Base-by-base conservation (phyloP, 2,113 vertebrate genomes). In the Hymenochirus boettgeri region DNA sequence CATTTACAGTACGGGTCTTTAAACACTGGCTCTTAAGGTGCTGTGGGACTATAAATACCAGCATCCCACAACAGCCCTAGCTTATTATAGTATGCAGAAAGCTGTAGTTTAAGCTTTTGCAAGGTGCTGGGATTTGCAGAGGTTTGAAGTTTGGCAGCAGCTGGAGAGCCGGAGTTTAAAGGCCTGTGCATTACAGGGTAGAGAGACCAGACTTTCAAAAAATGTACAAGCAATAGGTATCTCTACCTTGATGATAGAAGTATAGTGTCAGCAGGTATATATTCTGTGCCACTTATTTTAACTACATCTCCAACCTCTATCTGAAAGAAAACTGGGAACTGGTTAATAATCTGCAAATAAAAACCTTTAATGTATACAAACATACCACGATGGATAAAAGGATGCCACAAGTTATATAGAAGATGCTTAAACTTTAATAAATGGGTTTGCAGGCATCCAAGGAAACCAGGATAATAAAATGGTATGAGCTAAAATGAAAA, bases 231-330 rank as follows among this genome's bases (percentile, higher is more conserved):
- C 76, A 83, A 79, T 65, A 82, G 82, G 78, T 84, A 85, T 88
- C 82, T 87, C 82, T 97, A 97, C 96, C 96, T 97, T 93, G 94
- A 94, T 73, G 92, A 95, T 74, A 97, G 92, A 85, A 97, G 90
- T 85, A 93, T 86, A 89, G 86, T 87, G 86, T 97, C 95, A 87
- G 92, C 94, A 83, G 95, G 96, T 88, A 98, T 87, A 83, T 86
- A 95, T 87, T 98, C 94, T 88, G 87, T 91, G 88, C 87, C 90
- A 90, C 92, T 96, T 92, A 99, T 85, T 94, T 85, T 93, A 94
- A 98, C 81, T 93, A 97, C 86, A 90, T 99, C 92, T 87, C 95
- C 95, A 90, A 93, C 92, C 85, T 92, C 89, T 90, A 94, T 89
- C 96, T 99, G 96, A 85, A 92, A 90, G 88, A 92, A 95, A 89